Evolutionary conservation across 2,888 invertebrate genomes (phyloP).

Genomic region (Euplexia lucipara): DNA sequence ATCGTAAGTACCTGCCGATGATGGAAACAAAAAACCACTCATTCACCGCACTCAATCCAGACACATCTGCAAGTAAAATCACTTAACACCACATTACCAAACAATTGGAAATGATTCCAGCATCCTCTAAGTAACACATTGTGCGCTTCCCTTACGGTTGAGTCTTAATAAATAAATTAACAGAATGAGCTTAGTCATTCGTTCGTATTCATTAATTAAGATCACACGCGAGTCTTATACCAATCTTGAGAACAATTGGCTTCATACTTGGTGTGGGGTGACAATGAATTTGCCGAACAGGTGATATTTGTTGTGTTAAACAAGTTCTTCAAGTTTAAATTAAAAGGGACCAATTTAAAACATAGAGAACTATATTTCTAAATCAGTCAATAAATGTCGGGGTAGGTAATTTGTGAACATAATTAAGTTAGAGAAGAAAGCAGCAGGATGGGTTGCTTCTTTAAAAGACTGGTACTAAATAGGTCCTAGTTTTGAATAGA

Average conservation of each 20-base stretch:
- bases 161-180: conserved; percentile 86
- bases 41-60: conserved; percentile 3
- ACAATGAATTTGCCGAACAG: conserved; percentile 48
- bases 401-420: too few relatives aligned
- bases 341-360: too few relatives aligned
- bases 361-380: too few relatives aligned
- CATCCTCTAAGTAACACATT: conserved; percentile 58
- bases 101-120: conserved; percentile 62
- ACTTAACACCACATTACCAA: conserved; percentile 38
- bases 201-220: conserved; percentile 90
- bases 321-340: too few relatives aligned
- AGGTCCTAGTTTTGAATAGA: too few relatives aligned
- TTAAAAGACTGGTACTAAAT: too few relatives aligned
- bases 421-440: too few relatives aligned
- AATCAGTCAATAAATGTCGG: too few relatives aligned
- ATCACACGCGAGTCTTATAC: conserved; percentile 90
- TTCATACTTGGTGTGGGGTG: conserved; percentile 77
- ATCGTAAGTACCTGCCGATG: neutral
- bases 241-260: conserved; percentile 90
- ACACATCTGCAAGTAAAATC: conserved; percentile 33
- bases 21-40: conserved; percentile 10
- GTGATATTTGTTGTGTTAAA: too few relatives aligned
- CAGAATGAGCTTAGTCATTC: conserved; percentile 89
- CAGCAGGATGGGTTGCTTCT: too few relatives aligned
- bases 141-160: conserved; percentile 57